Conservation (phyloP, 2,113 vertebrate genomes). For the Tragelaphus strepsiceros region DNA sequence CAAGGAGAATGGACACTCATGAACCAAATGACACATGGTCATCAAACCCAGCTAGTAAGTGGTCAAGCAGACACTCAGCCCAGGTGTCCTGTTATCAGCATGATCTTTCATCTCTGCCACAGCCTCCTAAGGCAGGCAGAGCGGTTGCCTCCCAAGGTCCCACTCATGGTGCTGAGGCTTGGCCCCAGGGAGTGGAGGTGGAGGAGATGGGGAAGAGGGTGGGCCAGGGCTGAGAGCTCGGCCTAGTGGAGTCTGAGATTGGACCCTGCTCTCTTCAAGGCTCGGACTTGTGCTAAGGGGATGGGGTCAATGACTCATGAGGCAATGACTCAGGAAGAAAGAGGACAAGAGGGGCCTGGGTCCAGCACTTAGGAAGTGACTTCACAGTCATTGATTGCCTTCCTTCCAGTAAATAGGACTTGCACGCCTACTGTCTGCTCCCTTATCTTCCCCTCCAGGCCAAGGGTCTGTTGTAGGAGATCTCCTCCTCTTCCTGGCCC, state of each 20-base stretch:
- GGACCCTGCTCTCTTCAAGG: not conserved
- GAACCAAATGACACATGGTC: not conserved
- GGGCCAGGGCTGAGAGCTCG: not conserved
- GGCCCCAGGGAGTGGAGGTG: not conserved
- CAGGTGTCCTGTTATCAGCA: not conserved
- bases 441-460: not conserved
- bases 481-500: not conserved
- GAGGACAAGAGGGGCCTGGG: not conserved
- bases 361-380: not conserved
- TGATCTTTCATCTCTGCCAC: not conserved
- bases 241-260: not conserved
- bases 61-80: not conserved
- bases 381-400: not conserved
- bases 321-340: not conserved
- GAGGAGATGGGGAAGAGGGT: too few species aligned
- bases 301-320: not conserved
- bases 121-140: not conserved
- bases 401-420: not conserved
- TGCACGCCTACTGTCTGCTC: not conserved
- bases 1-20: not conserved
- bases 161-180: too few species aligned
- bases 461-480: not conserved
- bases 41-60: not conserved
- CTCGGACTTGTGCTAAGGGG: not conserved
- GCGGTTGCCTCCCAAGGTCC: not conserved